phyloP scores from a whole-genome alignment of 1,140 invertebrate genomes.

The Drosophila sechellia region DNA sequence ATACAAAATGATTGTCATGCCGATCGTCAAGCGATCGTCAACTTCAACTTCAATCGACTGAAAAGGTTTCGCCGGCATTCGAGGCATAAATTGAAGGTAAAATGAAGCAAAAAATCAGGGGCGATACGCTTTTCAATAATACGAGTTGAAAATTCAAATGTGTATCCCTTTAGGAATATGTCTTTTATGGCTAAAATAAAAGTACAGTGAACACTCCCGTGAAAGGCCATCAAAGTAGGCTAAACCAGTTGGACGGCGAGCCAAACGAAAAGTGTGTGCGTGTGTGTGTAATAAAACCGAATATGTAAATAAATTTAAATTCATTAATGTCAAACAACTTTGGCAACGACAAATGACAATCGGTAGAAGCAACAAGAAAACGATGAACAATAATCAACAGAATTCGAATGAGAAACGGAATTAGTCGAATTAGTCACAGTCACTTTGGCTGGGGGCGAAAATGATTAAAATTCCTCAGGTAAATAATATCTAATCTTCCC shows the following conservation, averaged over 20 bases:
- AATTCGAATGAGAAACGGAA: slow-evolving; percentile 32
- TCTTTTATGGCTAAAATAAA: background rate
- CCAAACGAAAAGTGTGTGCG: slow-evolving; percentile 32
- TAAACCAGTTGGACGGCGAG: slow-evolving; percentile 33
- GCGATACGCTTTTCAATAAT: too few species aligned
- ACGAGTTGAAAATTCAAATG: background rate
- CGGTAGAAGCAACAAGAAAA: slow-evolving; percentile 17
- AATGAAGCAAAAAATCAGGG: slow-evolving; percentile 16
- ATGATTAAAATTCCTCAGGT: slow-evolving; percentile 13
- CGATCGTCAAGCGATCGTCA: slow-evolving; percentile 38
- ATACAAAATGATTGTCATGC: slow-evolving; percentile 38
- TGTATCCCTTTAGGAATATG: background rate
- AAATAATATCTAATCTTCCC: slow-evolving; percentile 9
- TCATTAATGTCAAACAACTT: slow-evolving; percentile 72
- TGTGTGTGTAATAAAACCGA: slow-evolving; percentile 61
- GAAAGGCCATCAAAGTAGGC: slow-evolving; percentile 28
- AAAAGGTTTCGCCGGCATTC: slow-evolving; percentile 44
- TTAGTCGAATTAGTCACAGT: slow-evolving; percentile 44
- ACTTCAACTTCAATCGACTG: slow-evolving; percentile 1
- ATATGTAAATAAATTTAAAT: slow-evolving; percentile 79
- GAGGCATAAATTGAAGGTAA: slow-evolving; percentile 60
- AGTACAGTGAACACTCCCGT: slow-evolving; percentile 10
- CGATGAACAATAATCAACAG: slow-evolving; percentile 38
- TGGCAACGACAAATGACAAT: slow-evolving; percentile 44
- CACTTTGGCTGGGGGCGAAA: background rate